These are phyloP conservation scores for Malurus splendens DNA, from an alignment of 2,797 vertebrate genomes.

Conservation along the genomic window DNA sequence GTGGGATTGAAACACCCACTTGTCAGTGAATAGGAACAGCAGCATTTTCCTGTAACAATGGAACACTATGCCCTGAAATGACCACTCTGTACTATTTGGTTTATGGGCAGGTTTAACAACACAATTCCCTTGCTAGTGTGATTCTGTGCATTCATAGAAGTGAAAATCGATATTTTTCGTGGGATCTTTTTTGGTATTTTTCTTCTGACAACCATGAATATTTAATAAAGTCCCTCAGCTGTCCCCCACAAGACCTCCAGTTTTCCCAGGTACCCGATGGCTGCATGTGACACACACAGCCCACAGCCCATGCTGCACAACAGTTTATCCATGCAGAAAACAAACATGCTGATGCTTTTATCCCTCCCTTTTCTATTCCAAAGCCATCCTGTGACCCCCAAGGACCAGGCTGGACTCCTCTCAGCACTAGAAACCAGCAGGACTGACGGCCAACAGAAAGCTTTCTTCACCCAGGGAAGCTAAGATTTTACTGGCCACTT, in stretches of 20 bases:
- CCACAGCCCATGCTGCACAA: neutral
- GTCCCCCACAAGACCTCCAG: neutral
- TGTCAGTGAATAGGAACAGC: neutral
- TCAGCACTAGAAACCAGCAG: neutral
- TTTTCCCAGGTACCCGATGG: neutral
- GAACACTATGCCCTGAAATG: neutral
- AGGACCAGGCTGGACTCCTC: neutral
- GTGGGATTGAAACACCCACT: neutral
- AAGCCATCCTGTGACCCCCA: neutral
- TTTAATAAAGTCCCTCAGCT: neutral
- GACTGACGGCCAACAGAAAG: neutral
- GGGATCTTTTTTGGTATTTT: neutral
- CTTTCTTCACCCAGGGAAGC: neutral
- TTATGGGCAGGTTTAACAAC: fast-evolving
- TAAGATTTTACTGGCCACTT: neutral
- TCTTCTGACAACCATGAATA: neutral
- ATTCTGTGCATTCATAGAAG: neutral
- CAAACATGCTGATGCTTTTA: neutral
- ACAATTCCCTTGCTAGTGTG: neutral
- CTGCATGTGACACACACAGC: neutral
- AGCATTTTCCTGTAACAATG: neutral
- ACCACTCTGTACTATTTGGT: neutral
- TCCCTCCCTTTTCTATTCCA: neutral
- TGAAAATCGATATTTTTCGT: neutral
- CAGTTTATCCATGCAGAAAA: neutral